Evolutionary conservation across 1,140 invertebrate species (phyloP).

Genomic region (Asbolus verrucosus): DNA sequence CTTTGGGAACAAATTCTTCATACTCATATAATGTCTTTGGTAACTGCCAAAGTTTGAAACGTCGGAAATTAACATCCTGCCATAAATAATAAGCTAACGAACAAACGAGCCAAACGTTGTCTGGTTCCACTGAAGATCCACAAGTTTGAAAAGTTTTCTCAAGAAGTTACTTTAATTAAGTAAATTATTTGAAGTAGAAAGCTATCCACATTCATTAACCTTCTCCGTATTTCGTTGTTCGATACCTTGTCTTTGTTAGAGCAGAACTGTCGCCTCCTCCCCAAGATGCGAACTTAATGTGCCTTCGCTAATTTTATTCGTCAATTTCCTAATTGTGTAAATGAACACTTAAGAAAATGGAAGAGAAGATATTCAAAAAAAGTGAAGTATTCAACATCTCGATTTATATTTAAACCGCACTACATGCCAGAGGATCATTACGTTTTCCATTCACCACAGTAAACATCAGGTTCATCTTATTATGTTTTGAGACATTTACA

Average conservation of each 20-base stretch:
- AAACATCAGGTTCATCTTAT: too few relatives aligned
- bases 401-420: too few relatives aligned
- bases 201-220: conserved; percentile 37
- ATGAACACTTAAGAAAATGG: too few relatives aligned
- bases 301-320: too few relatives aligned
- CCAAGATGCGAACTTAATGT: too few relatives aligned
- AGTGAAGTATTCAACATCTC: too few relatives aligned
- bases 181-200: conserved; percentile 29
- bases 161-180: conserved; percentile 29
- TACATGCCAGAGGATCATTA: too few relatives aligned
- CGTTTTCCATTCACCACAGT: too few relatives aligned
- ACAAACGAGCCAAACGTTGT: conserved; percentile 30
- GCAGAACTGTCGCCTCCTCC: background rate
- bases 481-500: too few relatives aligned
- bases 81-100: conserved; percentile 32
- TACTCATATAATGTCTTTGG: background rate
- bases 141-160: conserved; percentile 30
- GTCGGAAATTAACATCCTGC: conserved; percentile 14
- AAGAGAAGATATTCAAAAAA: too few relatives aligned
- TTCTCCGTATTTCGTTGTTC: conserved; percentile 8
- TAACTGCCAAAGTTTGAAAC: conserved; percentile 27
- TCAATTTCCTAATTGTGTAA: too few relatives aligned
- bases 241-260: conserved; percentile 14
- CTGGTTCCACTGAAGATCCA: conserved; percentile 18
- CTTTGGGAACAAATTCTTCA: background rate